phyloP scores from a whole-genome alignment of 2,113 vertebrate species.

The Raja brachyura region DNA sequence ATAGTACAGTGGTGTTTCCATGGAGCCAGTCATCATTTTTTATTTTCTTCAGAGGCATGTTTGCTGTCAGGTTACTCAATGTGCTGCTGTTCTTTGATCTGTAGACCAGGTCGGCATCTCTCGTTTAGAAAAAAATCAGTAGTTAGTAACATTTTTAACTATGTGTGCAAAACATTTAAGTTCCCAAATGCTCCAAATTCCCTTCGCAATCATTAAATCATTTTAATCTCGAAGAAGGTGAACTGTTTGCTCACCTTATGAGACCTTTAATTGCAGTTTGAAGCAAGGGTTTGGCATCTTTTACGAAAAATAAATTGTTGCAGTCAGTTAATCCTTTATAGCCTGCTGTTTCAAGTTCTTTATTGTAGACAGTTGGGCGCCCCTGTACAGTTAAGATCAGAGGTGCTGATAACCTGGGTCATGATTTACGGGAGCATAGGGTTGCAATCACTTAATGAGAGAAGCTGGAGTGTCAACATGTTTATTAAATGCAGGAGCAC shows the following conservation, averaged over 20 bases:
- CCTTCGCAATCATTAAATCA: constrained; percentile 38
- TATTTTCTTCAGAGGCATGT: constrained; percentile 53
- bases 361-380: constrained; percentile 39
- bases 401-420: constrained; percentile 39
- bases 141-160: constrained; percentile 47
- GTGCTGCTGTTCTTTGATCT: constrained; percentile 66
- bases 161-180: constrained; percentile 20
- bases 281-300: constrained; percentile 27
- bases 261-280: constrained; percentile 36
- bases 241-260: constrained; percentile 33
- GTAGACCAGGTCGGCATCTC: constrained; percentile 53
- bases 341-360: constrained; percentile 39
- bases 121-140: constrained; percentile 44
- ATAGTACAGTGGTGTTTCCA: constrained; percentile 37
- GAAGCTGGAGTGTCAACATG: constrained; percentile 32
- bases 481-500: constrained; percentile 38
- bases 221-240: constrained; percentile 38
- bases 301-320: constrained; percentile 36
- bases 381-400: constrained; percentile 40
- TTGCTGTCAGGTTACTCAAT: constrained; percentile 52
- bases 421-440: constrained; percentile 34
- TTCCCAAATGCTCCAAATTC: constrained; percentile 16
- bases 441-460: constrained; percentile 39
- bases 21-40: constrained; percentile 44
- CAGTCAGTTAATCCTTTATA: constrained; percentile 35